phyloP scores from a whole-genome alignment of 2,797 vertebrate species.

The Sebastes kiyomatsui region DNA sequence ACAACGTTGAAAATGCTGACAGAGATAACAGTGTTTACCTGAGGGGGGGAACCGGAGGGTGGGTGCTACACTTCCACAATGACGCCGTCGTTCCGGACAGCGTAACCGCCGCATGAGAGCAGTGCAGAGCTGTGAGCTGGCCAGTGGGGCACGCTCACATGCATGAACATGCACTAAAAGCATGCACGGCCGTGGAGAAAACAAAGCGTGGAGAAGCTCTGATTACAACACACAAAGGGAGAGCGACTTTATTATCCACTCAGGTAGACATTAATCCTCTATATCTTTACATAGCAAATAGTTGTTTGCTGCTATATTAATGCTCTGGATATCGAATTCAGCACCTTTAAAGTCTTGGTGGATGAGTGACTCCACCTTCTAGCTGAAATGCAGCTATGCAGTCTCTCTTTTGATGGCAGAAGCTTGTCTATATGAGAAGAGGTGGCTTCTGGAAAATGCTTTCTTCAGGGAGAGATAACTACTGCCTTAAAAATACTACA shows the following conservation, averaged over 20 bases:
- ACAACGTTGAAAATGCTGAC: too few species aligned
- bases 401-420: neutral
- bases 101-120: neutral
- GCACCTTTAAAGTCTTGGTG: neutral
- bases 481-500: slow-evolving; percentile 1
- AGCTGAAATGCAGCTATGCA: neutral
- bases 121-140: neutral
- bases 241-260: neutral
- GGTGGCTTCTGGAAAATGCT: neutral
- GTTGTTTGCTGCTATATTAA: neutral
- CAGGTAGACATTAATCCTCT: neutral
- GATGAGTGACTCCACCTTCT: neutral
- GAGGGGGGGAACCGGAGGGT: too few species aligned
- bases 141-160: neutral
- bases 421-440: neutral
- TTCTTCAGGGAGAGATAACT: neutral
- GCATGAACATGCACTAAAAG: neutral
- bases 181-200: too few species aligned
- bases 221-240: neutral
- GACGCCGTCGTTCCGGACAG: neutral
- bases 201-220: neutral
- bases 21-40: too few species aligned
- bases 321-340: neutral
- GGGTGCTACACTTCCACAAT: neutral
- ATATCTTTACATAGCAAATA: neutral